Percentiles rank a stretch among this genome's conserved stretches.
Evolutionary conservation across 2,888 invertebrate species (phyloP).

Genomic region (Pseudoips prasinana): DNA sequence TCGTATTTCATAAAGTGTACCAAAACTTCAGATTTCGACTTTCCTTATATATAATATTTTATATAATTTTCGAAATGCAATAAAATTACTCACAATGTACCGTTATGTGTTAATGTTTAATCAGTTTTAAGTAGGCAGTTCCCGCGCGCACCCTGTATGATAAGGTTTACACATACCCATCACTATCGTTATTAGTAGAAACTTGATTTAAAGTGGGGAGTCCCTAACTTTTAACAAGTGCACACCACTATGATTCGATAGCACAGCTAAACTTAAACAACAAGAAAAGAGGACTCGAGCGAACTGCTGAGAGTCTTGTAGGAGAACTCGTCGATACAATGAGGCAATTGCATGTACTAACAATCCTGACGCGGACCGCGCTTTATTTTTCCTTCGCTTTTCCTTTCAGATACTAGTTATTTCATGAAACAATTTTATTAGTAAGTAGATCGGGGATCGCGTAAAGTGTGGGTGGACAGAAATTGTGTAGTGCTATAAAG

Average conservation of each 20-base stretch:
- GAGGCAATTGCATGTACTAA: slow-evolving; percentile 55
- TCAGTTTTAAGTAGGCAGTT: too few relatives aligned
- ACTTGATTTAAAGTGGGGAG: neutral
- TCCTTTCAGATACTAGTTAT: slow-evolving; percentile 18
- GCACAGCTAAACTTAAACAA: slow-evolving; percentile 35
- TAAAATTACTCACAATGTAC: too few relatives aligned
- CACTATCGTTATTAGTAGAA: neutral
- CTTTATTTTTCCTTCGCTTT: slow-evolving; percentile 17
- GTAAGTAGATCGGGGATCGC: slow-evolving; percentile 48
- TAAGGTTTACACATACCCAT: too few relatives aligned
- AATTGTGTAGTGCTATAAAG: slow-evolving; percentile 61
- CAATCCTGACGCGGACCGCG: slow-evolving; percentile 33
- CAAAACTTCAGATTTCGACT: too few relatives aligned
- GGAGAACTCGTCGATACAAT: slow-evolving; percentile 47
- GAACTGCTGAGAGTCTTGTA: slow-evolving; percentile 38
- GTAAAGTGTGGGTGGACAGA: slow-evolving; percentile 49
- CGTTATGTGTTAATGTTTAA: too few relatives aligned
- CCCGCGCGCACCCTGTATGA: too few relatives aligned
- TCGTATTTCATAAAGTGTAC: too few relatives aligned
- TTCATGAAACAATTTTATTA: slow-evolving; percentile 44
- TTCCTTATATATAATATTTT: too few relatives aligned
- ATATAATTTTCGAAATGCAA: too few relatives aligned
- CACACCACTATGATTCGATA: slow-evolving; percentile 4
- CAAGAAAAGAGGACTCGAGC: slow-evolving; percentile 37
- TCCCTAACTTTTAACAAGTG: slow-evolving; percentile 15